phyloP scores from a whole-genome alignment of 2,797 vertebrate genomes.

The Geotria australis region DNA sequence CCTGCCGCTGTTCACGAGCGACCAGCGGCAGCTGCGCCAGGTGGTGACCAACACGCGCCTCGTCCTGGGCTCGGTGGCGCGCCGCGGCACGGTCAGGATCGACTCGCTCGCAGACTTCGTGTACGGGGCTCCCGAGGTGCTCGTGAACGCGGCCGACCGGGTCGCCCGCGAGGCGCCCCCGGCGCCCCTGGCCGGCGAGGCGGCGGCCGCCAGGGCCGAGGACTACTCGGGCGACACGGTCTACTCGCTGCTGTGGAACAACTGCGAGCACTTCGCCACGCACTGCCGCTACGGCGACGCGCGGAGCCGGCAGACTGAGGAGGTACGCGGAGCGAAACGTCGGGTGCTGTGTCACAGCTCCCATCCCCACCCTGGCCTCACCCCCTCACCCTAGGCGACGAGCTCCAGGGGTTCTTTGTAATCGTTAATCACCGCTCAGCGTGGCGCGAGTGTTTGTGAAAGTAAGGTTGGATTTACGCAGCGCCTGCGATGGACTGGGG shows the following conservation, averaged over 20 bases:
- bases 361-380: no score
- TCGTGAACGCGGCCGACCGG: constrained; percentile 53
- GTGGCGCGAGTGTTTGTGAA: no score
- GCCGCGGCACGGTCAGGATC: constrained; percentile 50
- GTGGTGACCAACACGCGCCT: constrained; percentile 69
- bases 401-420: neutral
- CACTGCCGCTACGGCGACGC: constrained; percentile 59
- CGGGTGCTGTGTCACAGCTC: no score
- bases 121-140: constrained; percentile 37
- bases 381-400: no score
- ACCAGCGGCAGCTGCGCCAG: constrained; percentile 18
- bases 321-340: constrained; percentile 25
- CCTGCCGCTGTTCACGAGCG: constrained; percentile 25
- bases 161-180: constrained; percentile 35
- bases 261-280: constrained; percentile 93
- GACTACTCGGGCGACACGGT: constrained; percentile 31
- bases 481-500: no score
- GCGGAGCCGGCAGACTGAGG: constrained; percentile 65
- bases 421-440: no score
- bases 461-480: no score
- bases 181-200: constrained; percentile 31
- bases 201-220: constrained; percentile 45
- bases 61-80: constrained; percentile 39
- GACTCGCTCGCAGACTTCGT: constrained; percentile 64
- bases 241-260: constrained; percentile 88